Evolutionary conservation across 2,888 invertebrate species (phyloP), one percentile per base, ranked within the genome.

Genomic region (Rhamnusium bicolor): DNA sequence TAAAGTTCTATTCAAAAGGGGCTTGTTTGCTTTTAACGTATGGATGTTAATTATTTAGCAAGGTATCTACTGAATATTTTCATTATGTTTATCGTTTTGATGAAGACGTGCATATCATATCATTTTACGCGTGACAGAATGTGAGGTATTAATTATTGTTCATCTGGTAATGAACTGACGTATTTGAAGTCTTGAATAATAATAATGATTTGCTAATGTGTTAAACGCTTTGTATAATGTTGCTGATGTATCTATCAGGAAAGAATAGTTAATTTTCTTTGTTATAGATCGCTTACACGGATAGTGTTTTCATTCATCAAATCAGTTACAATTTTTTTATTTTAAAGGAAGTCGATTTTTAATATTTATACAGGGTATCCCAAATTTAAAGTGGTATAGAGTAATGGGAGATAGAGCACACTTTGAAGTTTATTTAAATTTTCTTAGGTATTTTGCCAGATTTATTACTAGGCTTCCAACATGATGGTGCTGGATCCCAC

Each of bases 81-180:
- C 19, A 19, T 18, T 51, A 18, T 12, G 51, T 51, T 10, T 18
- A 51, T 51, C 18, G 51, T 51, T 1, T 51, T 24, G 54, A 6
- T 12, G 54, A 54, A 24, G 54, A 54, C 54, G 54, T 54, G 54
- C 14, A n/a, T 24, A 21, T 14, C 54, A 54, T 54, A 54, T 21
- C 24, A 54, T 24, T 24, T 27, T 6, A 21, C 54, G 24, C 27
- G 54, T 24, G 54, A 12, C 18, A 18, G 54, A 54, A 54, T 54
- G 54, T n/a, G 27, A 54, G n/a, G 21, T 21, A 27, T 14, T 51
- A 51, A 51, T 51, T n/a, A n/a, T n/a, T 51, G 16, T 19, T 18
- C 19, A 51, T 51, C 51, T 51, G 51, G 51, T 51, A 54, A 53
- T 21, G 53, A 49, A 53, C 19, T 21, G 18, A 16, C n/a, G 53